A percentile compares a stretch with the other conserved stretches of the same genome.
Evolutionary conservation across 2,797 vertebrate species (phyloP).

Genomic region (Bradypus variegatus): DNA sequence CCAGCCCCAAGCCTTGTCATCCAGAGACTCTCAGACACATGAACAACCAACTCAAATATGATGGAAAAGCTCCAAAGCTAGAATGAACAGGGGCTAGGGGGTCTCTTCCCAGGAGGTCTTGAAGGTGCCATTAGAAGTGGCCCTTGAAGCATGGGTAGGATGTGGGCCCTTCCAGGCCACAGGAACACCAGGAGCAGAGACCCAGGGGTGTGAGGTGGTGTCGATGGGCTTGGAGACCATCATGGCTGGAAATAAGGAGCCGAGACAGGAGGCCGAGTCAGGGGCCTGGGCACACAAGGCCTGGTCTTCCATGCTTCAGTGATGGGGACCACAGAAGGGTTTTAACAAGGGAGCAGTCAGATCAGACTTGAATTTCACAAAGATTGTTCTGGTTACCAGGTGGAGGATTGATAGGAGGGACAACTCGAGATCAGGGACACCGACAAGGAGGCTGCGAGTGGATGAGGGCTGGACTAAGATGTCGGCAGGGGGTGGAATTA

Average conservation of each 20-base stretch:
- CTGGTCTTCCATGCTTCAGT: too few relatives aligned
- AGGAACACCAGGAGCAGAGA: neutral
- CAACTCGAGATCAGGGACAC: neutral
- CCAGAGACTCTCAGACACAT: neutral
- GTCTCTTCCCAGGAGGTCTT: neutral
- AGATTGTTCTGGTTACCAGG: neutral
- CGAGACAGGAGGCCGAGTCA: neutral
- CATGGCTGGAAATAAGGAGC: neutral
- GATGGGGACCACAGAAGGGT: too few relatives aligned
- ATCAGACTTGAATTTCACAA: neutral
- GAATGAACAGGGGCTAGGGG: neutral
- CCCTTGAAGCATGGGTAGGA: neutral
- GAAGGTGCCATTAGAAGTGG: neutral
- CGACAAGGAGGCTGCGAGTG: neutral
- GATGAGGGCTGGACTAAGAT: neutral
- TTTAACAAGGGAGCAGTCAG: neutral
- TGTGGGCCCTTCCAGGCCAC: neutral
- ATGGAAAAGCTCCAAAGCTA: neutral
- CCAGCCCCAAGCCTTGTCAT: neutral
- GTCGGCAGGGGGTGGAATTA: neutral
- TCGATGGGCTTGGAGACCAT: neutral
- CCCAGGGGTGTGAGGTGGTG: neutral
- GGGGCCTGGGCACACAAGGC: neutral
- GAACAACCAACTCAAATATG: neutral
- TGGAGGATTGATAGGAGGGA: neutral